phyloP scores from a whole-genome alignment of 2,888 invertebrate genomes.

The Lithophane ornitopus region DNA sequence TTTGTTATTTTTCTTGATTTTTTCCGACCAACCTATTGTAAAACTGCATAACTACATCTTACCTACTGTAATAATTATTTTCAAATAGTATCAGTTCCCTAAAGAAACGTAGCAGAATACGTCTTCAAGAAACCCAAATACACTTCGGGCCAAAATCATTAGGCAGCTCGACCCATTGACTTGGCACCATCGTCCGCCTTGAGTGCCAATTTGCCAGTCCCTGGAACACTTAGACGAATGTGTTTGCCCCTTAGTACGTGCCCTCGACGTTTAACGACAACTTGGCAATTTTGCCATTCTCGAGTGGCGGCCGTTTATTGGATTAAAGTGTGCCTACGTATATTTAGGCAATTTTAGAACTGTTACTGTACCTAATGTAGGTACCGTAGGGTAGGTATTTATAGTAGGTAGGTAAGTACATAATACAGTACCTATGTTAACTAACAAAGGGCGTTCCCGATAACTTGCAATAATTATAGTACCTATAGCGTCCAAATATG shows the following conservation, averaged over 20 bases:
- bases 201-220: constrained; percentile 85
- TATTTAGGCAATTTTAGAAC: constrained; percentile 32
- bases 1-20: not conserved
- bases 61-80: not conserved
- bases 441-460: too few species aligned
- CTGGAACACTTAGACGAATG: constrained; percentile 82
- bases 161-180: constrained; percentile 67
- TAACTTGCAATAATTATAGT: too few species aligned
- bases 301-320: constrained; percentile 72
- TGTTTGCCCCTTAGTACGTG: constrained; percentile 79
- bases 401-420: not conserved
- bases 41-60: not conserved
- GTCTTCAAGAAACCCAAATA: constrained; percentile 47
- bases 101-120: not conserved
- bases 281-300: constrained; percentile 82
- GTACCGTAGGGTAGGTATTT: not conserved
- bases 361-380: not conserved
- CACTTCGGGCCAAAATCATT: constrained; percentile 73
- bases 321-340: constrained; percentile 55
- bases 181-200: constrained; percentile 71
- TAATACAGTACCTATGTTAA: too few species aligned
- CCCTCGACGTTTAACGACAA: constrained; percentile 69
- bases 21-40: not conserved
- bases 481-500: too few species aligned
- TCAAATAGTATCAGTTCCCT: not conserved